Percentiles rank a stretch among this genome's conserved stretches.
These are phyloP conservation scores for Chrysolina haemoptera DNA, from an alignment of 2,888 invertebrate genomes.

Conservation along the genomic window DNA sequence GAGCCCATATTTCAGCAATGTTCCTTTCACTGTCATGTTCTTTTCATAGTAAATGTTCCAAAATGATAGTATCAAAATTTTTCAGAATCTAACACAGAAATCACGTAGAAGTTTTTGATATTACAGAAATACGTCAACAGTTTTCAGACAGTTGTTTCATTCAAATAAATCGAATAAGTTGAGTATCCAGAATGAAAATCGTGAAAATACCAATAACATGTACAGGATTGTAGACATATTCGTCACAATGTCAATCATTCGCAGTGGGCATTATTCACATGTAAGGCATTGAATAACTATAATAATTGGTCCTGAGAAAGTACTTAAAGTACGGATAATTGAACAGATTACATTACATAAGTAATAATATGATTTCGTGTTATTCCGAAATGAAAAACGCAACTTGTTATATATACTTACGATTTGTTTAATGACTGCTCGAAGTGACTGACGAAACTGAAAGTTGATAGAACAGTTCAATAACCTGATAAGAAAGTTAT, in stretches of 20 bases:
- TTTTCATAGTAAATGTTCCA: no score
- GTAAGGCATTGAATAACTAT: background rate
- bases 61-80: no score
- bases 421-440: background rate
- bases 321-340: constrained; percentile 1
- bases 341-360: constrained; percentile 4
- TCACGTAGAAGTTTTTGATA: no score
- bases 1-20: no score
- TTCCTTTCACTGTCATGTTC: no score
- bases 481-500: background rate
- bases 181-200: no score
- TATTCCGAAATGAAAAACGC: constrained; percentile 1
- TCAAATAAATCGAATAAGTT: no score
- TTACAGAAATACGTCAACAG: no score
- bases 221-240: no score
- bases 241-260: background rate
- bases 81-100: no score
- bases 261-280: background rate
- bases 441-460: background rate
- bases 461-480: constrained; percentile 1
- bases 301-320: background rate
- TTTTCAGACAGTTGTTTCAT: background rate
- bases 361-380: background rate
- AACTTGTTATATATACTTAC: background rate
- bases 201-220: no score